A percentile compares a stretch with the other conserved stretches of the same genome.
Conservation (phyloP, 2,113 vertebrate genomes). For the Campylomormyrus numenius region DNA sequence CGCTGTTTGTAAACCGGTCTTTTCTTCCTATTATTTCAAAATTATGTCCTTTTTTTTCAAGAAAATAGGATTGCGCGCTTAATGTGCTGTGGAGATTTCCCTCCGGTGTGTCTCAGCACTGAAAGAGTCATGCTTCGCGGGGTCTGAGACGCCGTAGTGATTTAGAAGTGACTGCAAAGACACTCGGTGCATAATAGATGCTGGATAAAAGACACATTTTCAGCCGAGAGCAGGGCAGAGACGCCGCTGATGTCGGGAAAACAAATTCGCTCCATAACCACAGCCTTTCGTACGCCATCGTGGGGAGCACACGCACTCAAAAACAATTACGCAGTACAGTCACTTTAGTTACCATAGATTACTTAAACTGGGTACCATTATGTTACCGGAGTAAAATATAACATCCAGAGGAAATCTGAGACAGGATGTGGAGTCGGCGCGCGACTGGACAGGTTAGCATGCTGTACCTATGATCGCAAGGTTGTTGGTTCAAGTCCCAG, state of each 20-base stretch:
- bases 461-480: background rate
- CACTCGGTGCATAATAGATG: background rate
- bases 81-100: constrained; percentile 4
- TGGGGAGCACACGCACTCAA: background rate
- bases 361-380: background rate
- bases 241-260: background rate
- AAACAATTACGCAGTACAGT: background rate
- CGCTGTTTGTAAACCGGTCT: background rate
- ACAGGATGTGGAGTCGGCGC: background rate
- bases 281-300: background rate
- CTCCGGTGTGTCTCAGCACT: background rate
- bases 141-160: background rate
- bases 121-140: background rate
- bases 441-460: background rate
- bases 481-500: background rate
- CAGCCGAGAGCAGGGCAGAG: background rate
- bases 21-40: background rate
- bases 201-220: constrained; percentile 4
- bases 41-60: background rate
- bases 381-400: background rate
- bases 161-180: background rate
- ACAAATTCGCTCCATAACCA: background rate
- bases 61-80: background rate
- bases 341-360: background rate
- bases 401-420: background rate